These are phyloP conservation scores for Ellobium chinense DNA, from an alignment of 2,888 invertebrate genomes.

Conservation along the genomic window DNA sequence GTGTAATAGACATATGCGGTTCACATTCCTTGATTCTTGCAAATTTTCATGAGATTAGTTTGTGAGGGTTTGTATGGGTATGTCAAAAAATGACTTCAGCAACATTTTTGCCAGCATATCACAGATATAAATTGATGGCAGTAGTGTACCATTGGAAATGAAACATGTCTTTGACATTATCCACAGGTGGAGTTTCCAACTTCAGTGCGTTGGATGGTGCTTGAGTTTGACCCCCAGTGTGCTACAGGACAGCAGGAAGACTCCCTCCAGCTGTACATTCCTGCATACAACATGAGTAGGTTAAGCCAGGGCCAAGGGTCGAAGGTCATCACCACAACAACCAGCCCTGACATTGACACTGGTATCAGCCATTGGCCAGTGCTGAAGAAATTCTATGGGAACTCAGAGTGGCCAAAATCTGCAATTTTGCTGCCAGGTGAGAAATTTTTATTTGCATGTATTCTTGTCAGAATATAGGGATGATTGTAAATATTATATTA, in stretches of 20 bases:
- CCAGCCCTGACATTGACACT: constrained; percentile 52
- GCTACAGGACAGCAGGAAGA: constrained; percentile 96
- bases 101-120: no score
- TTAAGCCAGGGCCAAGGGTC: constrained; percentile 20
- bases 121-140: no score
- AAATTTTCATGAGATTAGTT: no score
- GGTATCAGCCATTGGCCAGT: constrained; percentile 78
- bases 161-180: background rate
- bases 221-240: constrained; percentile 95
- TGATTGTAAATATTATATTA: no score
- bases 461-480: no score
- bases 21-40: no score
- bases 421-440: constrained; percentile 87
- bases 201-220: constrained; percentile 92
- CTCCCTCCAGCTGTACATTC: constrained; percentile 82
- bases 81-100: no score
- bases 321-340: constrained; percentile 34
- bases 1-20: no score
- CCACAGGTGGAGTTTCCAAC: constrained; percentile 89
- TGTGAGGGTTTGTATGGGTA: no score
- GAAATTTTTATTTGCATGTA: no score
- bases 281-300: constrained; percentile 51
- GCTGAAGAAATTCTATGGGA: constrained; percentile 79
- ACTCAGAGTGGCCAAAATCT: constrained; percentile 90
- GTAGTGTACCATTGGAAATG: no score